Evolutionary conservation across 2,797 vertebrate species (phyloP), one percentile per base, ranked within the genome.

Genomic region (Phataginus tetradactyla): DNA sequence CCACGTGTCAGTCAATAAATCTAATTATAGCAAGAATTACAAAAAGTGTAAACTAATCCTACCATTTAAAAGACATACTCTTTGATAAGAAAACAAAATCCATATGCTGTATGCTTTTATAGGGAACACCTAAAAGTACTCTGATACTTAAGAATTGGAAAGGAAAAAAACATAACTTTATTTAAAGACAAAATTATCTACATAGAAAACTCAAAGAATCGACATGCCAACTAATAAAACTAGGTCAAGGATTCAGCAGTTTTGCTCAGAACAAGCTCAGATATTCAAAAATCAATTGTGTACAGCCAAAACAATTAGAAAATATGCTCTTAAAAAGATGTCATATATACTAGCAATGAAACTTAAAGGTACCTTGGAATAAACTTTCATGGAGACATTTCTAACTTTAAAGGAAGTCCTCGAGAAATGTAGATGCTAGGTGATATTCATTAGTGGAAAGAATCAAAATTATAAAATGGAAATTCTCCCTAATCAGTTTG

Each of bases 331-430:
- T 77, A 37, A 92, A 97, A 94, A 75, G 66, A 69, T n/a, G 53
- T 25, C 34, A 5, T 21, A 66, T 10, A 45, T 0, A 25, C 37
- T 45, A 86, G 66, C 91, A 87, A 91, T 97, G 87, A 94, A 95
- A n/a, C 37, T 69, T 61, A 55, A 92, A 87, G 42, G 17, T 81
- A 75, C 32, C 71, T 42, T 59, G n/a, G n/a, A 93, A 94, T 92
- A 94, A 95, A 90, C 34, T 34, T 84, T 97, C 90, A 94, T 61
- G 13, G 92, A 84, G 84, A 86, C 69, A 93, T 85, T 39, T 93
- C 37, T 91, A 94, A 90, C 55, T 72, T 96, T 93, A 93, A 97
- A 86, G 83, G 51, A 42, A 93, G 84, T 61, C 74, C 29, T 45
- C 49, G 53, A 75, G 68, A 91, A 83, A 64, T 12, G 13, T 57